Evolutionary conservation across 1,140 invertebrate species (phyloP).

Genomic region (Aplysia californica): DNA sequence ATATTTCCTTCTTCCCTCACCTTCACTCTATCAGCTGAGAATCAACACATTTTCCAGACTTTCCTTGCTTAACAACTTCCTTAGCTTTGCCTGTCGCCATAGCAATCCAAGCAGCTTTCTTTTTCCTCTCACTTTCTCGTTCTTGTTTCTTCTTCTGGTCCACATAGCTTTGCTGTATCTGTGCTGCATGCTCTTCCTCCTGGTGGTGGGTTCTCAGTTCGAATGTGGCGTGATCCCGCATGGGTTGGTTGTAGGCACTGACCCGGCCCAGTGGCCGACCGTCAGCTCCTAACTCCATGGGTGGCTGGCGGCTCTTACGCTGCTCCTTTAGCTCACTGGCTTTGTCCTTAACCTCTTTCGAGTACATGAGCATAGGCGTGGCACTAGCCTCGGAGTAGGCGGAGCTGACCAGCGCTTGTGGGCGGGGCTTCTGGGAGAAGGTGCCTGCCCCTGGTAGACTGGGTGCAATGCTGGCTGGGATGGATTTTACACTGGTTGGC

Average conservation of each 20-base stretch:
- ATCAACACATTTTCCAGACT: too few species aligned
- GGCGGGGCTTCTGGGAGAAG: conserved; percentile 27
- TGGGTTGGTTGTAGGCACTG: conserved; percentile 58
- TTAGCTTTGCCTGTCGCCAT: conserved; percentile 50
- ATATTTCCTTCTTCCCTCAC: too few species aligned
- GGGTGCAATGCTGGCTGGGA: conserved; percentile 42
- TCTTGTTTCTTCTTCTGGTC: conserved; percentile 43
- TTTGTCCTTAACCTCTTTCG: conserved; percentile 56
- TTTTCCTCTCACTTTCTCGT: conserved; percentile 45
- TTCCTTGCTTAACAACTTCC: too few species aligned
- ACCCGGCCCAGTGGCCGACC: conserved; percentile 52
- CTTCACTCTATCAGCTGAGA: too few species aligned
- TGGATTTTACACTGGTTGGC: conserved; percentile 36
- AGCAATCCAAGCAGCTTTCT: conserved; percentile 54
- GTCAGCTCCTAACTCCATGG: conserved; percentile 35
- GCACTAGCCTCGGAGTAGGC: conserved; percentile 36
- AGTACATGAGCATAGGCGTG: conserved; percentile 65
- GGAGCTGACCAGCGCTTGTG: conserved; percentile 36
- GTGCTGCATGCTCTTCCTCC: conserved; percentile 49
- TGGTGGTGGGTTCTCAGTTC: conserved; percentile 59
- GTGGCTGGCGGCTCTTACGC: conserved; percentile 37
- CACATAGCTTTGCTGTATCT: conserved; percentile 44
- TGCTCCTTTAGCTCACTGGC: conserved; percentile 45
- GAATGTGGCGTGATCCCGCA: conserved; percentile 60
- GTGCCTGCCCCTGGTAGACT: conserved; percentile 39